Base-by-base conservation (phyloP, 2,888 invertebrate genomes). In the Meteorus cinctellus region DNA sequence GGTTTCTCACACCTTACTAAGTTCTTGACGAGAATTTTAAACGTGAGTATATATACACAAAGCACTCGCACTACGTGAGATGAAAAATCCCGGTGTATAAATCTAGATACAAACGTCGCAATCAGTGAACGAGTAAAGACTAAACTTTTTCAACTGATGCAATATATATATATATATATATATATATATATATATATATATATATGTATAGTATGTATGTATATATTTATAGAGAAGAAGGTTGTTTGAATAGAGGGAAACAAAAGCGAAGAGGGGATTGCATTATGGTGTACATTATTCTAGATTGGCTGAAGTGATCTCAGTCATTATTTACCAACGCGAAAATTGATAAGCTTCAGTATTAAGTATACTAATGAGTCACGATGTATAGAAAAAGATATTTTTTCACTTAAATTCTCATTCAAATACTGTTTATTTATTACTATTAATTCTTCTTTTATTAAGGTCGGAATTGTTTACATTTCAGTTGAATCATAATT, bases 91-190 rank as follows among this genome's bases (percentile, higher is more conserved):
- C 41, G 29, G 51, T 31, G 51, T 31, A 48, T 68, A 68, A 68
- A 68, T 51, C 48, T 29, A 51, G 69, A 69, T 86, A 83, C 84
- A 83, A 87, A 55, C 55, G 55, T 85, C 83, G 81, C 82, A 84
- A 84, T 86, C 84, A 81, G 78, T 62, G 34, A 55, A 19, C 55
- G 24, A 55, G 19, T 55, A 55, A 19, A 55, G 55, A 55, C 55
- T 55, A 55, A 55, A 55, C 55, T 55, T 55, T 55, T 55, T 55
- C 55, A 19, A 19, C 19, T 55, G 36, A 27, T 41, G 24, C 48
- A 27, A 51, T 41, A 41, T 27, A 51, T 19, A 48, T 31, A 68
- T 41, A 48, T 31, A 14, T 45, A 45, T 45, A 66, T 16, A 16
- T 34, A 16, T 19, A 67, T 67, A 24, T 8, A 41, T 67, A 66